Evolutionary conservation across 2,888 invertebrate genomes (phyloP).

Genomic region (Polydrusus cervinus): DNA sequence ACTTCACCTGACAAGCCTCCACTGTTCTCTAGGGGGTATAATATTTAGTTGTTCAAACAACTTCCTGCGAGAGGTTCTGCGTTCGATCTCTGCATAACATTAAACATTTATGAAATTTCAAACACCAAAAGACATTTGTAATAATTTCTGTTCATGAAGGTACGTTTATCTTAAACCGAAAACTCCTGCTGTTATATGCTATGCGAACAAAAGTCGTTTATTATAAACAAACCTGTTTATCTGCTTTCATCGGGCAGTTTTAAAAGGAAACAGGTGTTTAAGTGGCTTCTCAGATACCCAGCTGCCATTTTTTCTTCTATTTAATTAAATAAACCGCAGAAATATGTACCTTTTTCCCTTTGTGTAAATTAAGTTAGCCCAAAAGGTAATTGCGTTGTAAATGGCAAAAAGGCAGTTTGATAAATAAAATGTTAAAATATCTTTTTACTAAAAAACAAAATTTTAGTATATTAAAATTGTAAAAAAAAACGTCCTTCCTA

Average conservation of each 20-base stretch:
- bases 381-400: not conserved
- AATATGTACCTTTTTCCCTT: slow-evolving; percentile 8
- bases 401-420: not conserved
- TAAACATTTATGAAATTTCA: not conserved
- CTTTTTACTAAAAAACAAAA: too few species aligned
- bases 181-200: not conserved
- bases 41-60: too few species aligned
- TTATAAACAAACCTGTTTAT: slow-evolving; percentile 19
- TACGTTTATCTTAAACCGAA: not conserved
- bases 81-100: not conserved
- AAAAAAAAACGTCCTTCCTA: too few species aligned
- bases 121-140: not conserved
- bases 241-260: slow-evolving; percentile 5
- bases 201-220: slow-evolving; percentile 9
- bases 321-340: slow-evolving; percentile 21
- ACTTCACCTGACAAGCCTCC: too few species aligned
- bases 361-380: not conserved
- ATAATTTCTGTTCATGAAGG: not conserved
- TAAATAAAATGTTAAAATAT: too few species aligned
- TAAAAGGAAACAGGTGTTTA: slow-evolving; percentile 26
- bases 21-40: too few species aligned
- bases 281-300: slow-evolving; percentile 26
- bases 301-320: slow-evolving; percentile 12
- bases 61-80: too few species aligned
- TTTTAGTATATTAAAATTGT: too few species aligned